These are phyloP conservation scores for Agonopterix alstromeriana DNA, from an alignment of 2,888 invertebrate genomes.

Conservation along the genomic window DNA sequence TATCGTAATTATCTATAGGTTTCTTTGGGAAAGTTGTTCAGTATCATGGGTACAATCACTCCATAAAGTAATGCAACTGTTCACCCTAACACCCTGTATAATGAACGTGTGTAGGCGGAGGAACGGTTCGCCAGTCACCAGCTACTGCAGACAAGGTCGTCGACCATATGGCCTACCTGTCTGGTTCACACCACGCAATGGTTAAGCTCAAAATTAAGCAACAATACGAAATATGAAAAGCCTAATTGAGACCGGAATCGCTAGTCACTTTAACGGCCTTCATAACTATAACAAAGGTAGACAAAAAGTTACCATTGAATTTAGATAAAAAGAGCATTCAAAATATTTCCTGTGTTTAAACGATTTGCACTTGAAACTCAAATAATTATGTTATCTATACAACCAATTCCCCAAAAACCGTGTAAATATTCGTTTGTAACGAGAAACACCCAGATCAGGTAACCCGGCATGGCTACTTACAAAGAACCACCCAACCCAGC, in stretches of 20 bases:
- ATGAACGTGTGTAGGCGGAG: conserved; percentile 36
- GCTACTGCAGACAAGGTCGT: conserved; percentile 40
- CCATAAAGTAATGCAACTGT: too few species aligned
- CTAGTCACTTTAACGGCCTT: conserved; percentile 4
- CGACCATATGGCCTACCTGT: conserved; percentile 60
- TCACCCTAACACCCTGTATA: too few species aligned
- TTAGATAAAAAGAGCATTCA: conserved; percentile 10
- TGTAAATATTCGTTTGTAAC: too few species aligned
- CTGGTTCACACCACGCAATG: conserved; percentile 6
- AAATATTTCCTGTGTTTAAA: conserved; percentile 35
- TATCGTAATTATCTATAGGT: too few species aligned
- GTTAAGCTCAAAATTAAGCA: conserved; percentile 27
- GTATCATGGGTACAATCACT: too few species aligned
- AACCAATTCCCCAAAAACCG: too few species aligned
- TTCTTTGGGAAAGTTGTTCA: too few species aligned
- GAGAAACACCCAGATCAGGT: too few species aligned
- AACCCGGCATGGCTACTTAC: too few species aligned
- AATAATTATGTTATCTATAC: too few species aligned
- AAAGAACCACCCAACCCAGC: too few species aligned
- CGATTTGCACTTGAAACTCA: conserved; percentile 32
- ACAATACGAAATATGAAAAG: conserved; percentile 7
- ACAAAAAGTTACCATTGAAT: conserved; percentile 9
- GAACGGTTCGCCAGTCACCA: conserved; percentile 46
- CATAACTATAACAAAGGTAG: conserved; percentile 8
- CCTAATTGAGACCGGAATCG: conserved; percentile 1